phyloP scores from a whole-genome alignment of 2,797 vertebrate genomes.

The Emydoidea blandingii region DNA sequence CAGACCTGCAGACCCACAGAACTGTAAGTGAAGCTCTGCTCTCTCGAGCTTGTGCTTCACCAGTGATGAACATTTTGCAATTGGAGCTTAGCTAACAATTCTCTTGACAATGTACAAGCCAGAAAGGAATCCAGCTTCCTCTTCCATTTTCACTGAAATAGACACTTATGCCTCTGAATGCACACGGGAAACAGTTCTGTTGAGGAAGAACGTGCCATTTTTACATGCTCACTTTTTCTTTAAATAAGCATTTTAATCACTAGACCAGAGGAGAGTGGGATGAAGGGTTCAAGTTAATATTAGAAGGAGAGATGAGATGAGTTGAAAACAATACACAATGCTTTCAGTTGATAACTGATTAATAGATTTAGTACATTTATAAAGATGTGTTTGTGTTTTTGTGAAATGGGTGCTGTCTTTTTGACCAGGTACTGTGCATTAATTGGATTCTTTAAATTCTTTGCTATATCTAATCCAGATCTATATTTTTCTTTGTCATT shows the following conservation, averaged over 20 bases:
- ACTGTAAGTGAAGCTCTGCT: background rate
- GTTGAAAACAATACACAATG: background rate
- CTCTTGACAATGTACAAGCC: background rate
- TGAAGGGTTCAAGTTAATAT: background rate
- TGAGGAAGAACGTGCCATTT: background rate
- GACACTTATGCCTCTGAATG: background rate
- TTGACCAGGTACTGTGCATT: background rate
- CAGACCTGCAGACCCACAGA: background rate
- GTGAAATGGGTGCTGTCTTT: accelerated
- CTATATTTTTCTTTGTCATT: background rate
- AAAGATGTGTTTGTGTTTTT: background rate
- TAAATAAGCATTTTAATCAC: background rate
- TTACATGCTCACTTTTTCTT: background rate
- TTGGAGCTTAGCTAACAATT: background rate
- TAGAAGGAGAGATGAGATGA: background rate
- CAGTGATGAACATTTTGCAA: background rate
- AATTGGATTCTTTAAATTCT: background rate
- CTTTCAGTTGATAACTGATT: background rate
- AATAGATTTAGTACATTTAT: background rate
- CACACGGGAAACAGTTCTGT: accelerated
- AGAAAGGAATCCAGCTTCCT: background rate
- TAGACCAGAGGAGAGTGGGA: background rate
- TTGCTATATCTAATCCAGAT: background rate
- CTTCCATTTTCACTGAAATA: background rate
- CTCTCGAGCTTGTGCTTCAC: background rate